Conservation (phyloP, 1,140 invertebrate species). For the Scaptomyza hsui region DNA sequence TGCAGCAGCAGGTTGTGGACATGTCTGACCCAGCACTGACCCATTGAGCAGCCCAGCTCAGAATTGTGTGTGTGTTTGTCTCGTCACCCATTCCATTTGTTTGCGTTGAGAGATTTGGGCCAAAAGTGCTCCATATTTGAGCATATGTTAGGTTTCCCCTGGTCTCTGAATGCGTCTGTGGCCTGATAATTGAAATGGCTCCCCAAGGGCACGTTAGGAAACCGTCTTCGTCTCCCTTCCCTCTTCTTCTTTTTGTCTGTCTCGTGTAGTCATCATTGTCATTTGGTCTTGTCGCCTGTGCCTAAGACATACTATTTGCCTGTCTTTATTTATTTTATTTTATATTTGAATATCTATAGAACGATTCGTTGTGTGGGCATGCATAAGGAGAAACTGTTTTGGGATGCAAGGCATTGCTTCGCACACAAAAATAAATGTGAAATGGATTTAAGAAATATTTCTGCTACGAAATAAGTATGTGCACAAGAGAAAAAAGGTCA, state of each 20-base stretch:
- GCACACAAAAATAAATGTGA: neutral
- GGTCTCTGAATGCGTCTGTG: constrained; percentile 43
- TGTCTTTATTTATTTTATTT: constrained; percentile 47
- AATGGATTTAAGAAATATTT: constrained; percentile 8
- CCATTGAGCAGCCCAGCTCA: constrained; percentile 27
- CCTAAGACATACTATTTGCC: constrained; percentile 18
- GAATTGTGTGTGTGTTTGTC: constrained; percentile 54
- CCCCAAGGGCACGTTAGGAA: constrained; percentile 56
- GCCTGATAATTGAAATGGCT: constrained; percentile 77
- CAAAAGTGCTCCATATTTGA: constrained; percentile 66
- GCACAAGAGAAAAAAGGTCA: neutral
- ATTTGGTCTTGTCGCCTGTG: constrained; percentile 12
- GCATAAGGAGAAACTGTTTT: constrained; percentile 8
- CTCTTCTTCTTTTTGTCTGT: neutral
- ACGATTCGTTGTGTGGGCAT: neutral
- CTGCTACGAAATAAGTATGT: neutral
- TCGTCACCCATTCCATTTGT: constrained; percentile 48
- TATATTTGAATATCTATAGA: constrained; percentile 29
- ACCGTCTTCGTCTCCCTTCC: neutral
- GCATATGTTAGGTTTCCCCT: constrained; percentile 59
- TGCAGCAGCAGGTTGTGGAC: constrained; percentile 18
- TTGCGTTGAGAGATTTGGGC: constrained; percentile 40
- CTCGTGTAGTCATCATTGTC: constrained; percentile 15
- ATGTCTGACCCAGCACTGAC: constrained; percentile 38
- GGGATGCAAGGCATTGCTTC: constrained; percentile 1